Conservation (phyloP, 2,797 vertebrate genomes). For the Oreonectes daqikongensis region DNA sequence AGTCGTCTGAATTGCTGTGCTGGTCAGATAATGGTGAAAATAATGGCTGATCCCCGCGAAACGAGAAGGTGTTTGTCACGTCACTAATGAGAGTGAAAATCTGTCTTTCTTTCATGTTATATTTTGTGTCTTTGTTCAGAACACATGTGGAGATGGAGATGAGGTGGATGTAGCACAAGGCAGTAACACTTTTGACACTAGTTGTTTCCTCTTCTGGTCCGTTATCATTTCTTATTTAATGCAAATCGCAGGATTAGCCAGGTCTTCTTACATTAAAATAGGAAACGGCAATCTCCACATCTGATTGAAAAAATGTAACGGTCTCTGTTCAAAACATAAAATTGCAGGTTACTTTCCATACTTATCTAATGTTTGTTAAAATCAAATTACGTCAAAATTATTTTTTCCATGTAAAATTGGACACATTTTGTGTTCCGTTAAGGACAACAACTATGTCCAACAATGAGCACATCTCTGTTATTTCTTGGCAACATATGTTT, state of each 20-base stretch:
- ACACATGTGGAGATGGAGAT: background rate
- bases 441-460: no score
- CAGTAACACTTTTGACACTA: background rate
- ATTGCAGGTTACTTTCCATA: no score
- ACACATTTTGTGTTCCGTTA: no score
- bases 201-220: background rate
- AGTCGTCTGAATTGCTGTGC: conserved; percentile 22
- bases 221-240: background rate
- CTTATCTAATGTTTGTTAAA: no score
- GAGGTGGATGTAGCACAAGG: background rate
- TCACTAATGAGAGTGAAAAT: conserved; percentile 9
- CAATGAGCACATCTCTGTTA: no score
- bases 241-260: background rate
- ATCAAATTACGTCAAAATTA: no score
- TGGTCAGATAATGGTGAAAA: conserved; percentile 1
- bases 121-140: background rate
- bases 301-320: no score
- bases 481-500: no score
- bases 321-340: no score
- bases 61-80: background rate
- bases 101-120: background rate
- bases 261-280: no score
- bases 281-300: no score
- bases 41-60: conserved; percentile 38
- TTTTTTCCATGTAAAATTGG: no score